Base-by-base conservation (phyloP, 2,797 vertebrate species). In the Chromis chromis region DNA sequence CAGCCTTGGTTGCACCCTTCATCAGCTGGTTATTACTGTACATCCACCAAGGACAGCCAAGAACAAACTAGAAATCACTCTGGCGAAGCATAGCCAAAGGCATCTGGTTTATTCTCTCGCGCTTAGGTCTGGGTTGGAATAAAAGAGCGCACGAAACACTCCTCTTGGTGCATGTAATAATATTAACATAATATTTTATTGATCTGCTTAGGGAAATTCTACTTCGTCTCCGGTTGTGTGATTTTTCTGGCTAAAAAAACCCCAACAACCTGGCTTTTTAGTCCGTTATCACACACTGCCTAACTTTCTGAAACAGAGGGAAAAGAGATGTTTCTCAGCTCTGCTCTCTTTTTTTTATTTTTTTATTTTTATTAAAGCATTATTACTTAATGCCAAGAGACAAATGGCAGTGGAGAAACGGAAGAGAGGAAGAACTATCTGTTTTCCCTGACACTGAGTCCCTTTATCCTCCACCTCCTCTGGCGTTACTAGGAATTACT, bases 401-500 rank as follows among this genome's bases (percentile, higher is more conserved):
- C 74, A 82, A 89, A 91, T 84, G 69, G 82, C 59, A 46, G 70
- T 40, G 72, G 63, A 68, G 69, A 84, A 82, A 81, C 33, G 50
- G 83, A 81, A 69, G 71, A 66, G 65, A 79, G 59, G 76, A 83
- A 65, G 76, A 85, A 59, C 79, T 74, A 90, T 92, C 86, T 76
- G 70, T 90, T 89, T 88, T 87, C 64, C 75, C 69, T 86, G 88
- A 86, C 86, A 89, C 58, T 50, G 67, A 85, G 70, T 74, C 70
- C 78, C 82, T 86, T 87, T 86, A 87, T 86, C 78, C 87, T 83
- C 81, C 79, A 83, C 80, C 83, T 91, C 88, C 86, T 87, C 88
- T 83, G 83, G 86, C 81, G 59, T 89, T 88, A 78, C 81, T 72
- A 60, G 86, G 88, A 91, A 90, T 92, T 88, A 92, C 86, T 92